Conservation (phyloP, 2,888 invertebrate genomes). For the Diaprepes abbreviatus region DNA sequence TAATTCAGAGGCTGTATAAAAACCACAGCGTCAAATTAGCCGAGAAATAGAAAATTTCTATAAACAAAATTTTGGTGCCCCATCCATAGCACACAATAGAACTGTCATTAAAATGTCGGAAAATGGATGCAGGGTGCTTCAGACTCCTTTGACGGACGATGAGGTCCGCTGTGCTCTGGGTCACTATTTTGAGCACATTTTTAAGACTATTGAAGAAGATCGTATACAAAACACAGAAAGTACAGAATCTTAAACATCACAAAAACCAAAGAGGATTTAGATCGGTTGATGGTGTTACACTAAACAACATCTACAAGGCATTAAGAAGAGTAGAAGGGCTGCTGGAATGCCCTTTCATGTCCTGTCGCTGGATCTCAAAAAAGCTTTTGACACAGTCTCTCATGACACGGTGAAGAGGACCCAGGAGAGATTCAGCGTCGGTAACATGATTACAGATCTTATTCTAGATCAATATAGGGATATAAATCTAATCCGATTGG, state of each 20-base stretch:
- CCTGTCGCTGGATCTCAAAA: conserved; percentile 47
- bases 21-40: no score
- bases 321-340: not conserved
- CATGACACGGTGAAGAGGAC: conserved; percentile 46
- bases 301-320: not conserved
- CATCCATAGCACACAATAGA: no score
- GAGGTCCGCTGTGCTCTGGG: no score
- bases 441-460: conserved; percentile 1
- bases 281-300: not conserved
- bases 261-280: not conserved
- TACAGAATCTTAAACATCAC: not conserved
- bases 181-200: not conserved
- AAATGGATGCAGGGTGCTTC: no score
- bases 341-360: not conserved
- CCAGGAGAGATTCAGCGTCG: conserved; percentile 33
- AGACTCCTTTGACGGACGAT: no score
- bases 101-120: no score
- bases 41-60: no score
- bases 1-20: no score
- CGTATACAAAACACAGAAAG: not conserved
- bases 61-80: no score
- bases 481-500: conserved; percentile 29
- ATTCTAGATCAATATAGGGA: not conserved
- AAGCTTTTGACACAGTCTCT: conserved; percentile 51
- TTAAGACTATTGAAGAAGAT: not conserved